phyloP scores from a whole-genome alignment of 2,113 vertebrate species.

The Mola mola region DNA sequence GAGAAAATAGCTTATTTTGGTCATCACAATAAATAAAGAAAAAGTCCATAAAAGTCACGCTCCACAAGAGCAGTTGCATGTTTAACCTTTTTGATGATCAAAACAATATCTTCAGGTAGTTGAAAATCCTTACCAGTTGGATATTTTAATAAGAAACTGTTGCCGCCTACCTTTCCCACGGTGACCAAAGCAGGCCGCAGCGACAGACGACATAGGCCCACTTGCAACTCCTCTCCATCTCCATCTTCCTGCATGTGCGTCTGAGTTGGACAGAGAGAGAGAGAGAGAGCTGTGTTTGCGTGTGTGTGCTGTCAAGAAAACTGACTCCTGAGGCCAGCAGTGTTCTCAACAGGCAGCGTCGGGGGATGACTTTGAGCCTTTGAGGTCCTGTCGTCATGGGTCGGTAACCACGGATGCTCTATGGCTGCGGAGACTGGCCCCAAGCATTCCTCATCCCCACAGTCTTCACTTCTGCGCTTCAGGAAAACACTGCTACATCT shows the following conservation, averaged over 20 bases:
- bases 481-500: not conserved
- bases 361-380: conserved; percentile 65
- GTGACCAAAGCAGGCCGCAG: conserved; percentile 51
- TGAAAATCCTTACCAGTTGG: too few species aligned
- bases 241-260: conserved; percentile 9
- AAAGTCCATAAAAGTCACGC: too few species aligned
- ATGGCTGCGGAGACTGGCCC: conserved; percentile 55
- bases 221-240: conserved; percentile 11
- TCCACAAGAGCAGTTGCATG: too few species aligned
- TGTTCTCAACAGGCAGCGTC: conserved; percentile 65
- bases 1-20: not conserved
- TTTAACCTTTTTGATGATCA: too few species aligned
- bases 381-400: conserved; percentile 73
- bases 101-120: too few species aligned
- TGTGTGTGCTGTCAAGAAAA: conserved; percentile 58
- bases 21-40: too few species aligned
- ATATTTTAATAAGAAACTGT: too few species aligned
- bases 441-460: conserved; percentile 39
- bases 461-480: conserved; percentile 24
- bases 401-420: conserved; percentile 79
- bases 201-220: not conserved
- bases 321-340: conserved; percentile 56
- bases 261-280: too few species aligned
- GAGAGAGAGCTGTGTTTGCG: not conserved
- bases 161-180: not conserved